Percentiles rank a stretch among this genome's conserved stretches.
Evolutionary conservation across 2,113 vertebrate species (phyloP).

Genomic region (Chaenocephalus aceratus): DNA sequence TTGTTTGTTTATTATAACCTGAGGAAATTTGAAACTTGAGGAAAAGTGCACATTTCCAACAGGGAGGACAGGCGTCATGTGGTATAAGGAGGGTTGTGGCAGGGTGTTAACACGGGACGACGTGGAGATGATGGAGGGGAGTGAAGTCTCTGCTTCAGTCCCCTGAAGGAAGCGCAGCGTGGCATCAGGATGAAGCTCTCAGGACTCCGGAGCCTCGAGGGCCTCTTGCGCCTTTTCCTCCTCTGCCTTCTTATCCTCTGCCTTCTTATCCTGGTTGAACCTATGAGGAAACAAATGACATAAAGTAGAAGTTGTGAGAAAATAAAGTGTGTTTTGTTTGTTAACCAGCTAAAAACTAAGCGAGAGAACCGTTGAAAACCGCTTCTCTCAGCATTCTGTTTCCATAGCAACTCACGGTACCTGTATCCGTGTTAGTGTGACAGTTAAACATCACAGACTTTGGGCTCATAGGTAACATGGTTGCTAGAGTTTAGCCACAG

Average conservation of each 20-base stretch:
- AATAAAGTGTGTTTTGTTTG: too few relatives aligned
- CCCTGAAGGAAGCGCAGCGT: slow-evolving; percentile 34
- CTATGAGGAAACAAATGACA: slow-evolving; percentile 67
- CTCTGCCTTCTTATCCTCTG: slow-evolving; percentile 69
- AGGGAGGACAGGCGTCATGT: slow-evolving; percentile 56
- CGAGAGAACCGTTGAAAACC: too few relatives aligned
- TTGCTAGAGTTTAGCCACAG: too few relatives aligned
- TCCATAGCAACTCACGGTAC: too few relatives aligned
- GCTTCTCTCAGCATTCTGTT: too few relatives aligned
- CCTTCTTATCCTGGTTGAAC: slow-evolving; percentile 88
- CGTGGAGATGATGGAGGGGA: slow-evolving; percentile 24
- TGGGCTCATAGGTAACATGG: too few relatives aligned
- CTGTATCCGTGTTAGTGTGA: too few relatives aligned
- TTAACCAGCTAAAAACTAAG: too few relatives aligned
- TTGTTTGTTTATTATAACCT: slow-evolving; percentile 35
- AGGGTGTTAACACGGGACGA: slow-evolving; percentile 48
- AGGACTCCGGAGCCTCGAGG: slow-evolving; percentile 64
- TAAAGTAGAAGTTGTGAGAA: neutral
- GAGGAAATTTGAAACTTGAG: slow-evolving; percentile 62
- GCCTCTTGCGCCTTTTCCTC: slow-evolving; percentile 77
- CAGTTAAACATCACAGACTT: too few relatives aligned
- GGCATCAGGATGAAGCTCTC: slow-evolving; percentile 34
- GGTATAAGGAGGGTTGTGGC: slow-evolving; percentile 57
- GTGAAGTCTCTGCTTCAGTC: slow-evolving; percentile 67
- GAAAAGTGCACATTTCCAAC: slow-evolving; percentile 67